These are phyloP conservation scores for Bhutanitis thaidina DNA, from an alignment of 2,888 invertebrate species.

Conservation along the genomic window DNA sequence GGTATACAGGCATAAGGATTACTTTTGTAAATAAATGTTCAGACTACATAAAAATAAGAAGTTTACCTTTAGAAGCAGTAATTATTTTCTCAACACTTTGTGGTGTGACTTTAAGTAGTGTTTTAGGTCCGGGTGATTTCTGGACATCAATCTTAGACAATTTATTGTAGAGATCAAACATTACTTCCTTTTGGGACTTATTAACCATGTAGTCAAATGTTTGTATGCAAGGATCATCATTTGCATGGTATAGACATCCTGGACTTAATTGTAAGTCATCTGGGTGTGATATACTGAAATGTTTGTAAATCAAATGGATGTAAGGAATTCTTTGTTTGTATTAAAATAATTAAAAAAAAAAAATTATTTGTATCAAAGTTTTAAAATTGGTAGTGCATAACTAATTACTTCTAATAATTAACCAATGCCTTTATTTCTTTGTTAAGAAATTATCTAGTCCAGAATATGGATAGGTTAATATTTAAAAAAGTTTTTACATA, in stretches of 20 bases:
- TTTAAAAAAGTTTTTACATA: not conserved
- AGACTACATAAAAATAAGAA: not conserved
- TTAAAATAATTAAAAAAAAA: too few species aligned
- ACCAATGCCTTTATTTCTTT: too few species aligned
- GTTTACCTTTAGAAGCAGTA: constrained; percentile 57
- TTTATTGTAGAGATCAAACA: constrained; percentile 72
- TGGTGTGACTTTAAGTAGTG: constrained; percentile 64
- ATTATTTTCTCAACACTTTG: constrained; percentile 73
- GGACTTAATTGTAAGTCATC: constrained; percentile 63
- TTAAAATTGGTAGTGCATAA: too few species aligned
- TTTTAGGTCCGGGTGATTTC: constrained; percentile 64
- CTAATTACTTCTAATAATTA: too few species aligned
- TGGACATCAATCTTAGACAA: constrained; percentile 64
- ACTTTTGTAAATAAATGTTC: too few species aligned
- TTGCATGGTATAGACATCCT: constrained; percentile 59
- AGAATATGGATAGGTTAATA: too few species aligned
- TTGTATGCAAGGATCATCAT: constrained; percentile 56
- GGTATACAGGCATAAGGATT: too few species aligned
- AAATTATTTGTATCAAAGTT: too few species aligned
- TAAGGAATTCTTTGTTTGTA: too few species aligned
- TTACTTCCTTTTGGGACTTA: constrained; percentile 73
- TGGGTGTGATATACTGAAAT: constrained; percentile 48
- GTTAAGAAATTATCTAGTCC: too few species aligned
- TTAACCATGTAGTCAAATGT: constrained; percentile 73
- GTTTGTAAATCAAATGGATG: not conserved